phyloP scores from a whole-genome alignment of 2,113 vertebrate genomes.

The Trinectes maculatus region DNA sequence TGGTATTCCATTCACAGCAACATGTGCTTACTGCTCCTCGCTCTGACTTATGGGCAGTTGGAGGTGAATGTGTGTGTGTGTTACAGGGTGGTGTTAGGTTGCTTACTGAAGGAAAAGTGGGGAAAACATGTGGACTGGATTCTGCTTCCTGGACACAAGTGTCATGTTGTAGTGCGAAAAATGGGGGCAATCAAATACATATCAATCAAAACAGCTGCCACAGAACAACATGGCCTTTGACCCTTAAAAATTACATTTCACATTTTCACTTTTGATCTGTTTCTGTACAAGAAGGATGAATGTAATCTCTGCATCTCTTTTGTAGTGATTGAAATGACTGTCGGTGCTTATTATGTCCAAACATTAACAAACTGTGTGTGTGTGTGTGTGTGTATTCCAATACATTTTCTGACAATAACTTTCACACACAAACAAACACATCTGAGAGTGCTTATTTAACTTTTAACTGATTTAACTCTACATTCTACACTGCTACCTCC shows the following conservation, averaged over 20 bases:
- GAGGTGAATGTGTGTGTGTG: slow-evolving; percentile 20
- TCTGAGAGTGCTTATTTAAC: no score
- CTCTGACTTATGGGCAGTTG: slow-evolving; percentile 35
- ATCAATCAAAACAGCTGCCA: neutral
- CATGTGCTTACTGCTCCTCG: slow-evolving; percentile 58
- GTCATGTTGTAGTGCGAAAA: neutral
- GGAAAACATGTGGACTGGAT: no score
- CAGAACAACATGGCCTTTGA: no score
- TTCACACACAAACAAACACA: no score
- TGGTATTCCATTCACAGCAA: slow-evolving; percentile 73
- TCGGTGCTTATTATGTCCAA: neutral
- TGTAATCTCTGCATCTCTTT: neutral
- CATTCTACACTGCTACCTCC: slow-evolving; percentile 6
- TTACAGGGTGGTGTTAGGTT: slow-evolving; percentile 49
- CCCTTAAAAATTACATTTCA: no score
- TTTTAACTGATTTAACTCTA: no score
- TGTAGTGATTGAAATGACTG: neutral
- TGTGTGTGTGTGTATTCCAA: no score
- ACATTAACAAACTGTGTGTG: neutral
- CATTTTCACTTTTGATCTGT: no score
- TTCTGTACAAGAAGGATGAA: neutral
- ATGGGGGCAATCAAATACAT: neutral
- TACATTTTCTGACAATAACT: no score
- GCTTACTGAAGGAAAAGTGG: slow-evolving; percentile 19
- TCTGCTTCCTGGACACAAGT: neutral